Evolutionary conservation across 2,888 invertebrate species (phyloP).

Genomic region (Girardia tigrina): DNA sequence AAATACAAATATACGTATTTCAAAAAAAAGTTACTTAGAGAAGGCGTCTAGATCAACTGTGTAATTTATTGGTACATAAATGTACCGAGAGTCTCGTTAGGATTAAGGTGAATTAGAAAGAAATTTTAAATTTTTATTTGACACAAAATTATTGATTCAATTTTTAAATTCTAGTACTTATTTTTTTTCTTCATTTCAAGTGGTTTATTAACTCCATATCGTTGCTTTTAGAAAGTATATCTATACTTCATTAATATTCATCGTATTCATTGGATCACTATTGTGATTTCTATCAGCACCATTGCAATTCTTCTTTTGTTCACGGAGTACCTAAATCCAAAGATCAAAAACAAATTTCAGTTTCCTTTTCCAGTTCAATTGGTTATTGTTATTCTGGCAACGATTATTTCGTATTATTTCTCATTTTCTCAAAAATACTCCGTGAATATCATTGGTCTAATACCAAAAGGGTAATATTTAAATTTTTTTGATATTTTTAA

Average conservation of each 20-base stretch:
- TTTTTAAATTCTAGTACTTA: no score
- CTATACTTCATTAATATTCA: conserved; percentile 41
- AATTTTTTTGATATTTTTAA: no score
- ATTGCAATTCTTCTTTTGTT: conserved; percentile 42
- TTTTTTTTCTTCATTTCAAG: no score
- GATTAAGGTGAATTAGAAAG: no score
- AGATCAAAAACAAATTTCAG: conserved; percentile 39
- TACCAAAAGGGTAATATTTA: neutral
- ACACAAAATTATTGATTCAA: no score
- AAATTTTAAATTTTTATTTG: no score
- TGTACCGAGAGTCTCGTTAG: no score
- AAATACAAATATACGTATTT: no score
- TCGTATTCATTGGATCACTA: conserved; percentile 40
- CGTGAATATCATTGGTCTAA: neutral
- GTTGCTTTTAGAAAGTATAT: neutral
- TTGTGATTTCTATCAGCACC: conserved; percentile 40
- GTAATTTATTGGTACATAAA: no score
- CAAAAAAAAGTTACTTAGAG: no score
- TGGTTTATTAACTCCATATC: no score
- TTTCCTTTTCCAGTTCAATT: conserved; percentile 41
- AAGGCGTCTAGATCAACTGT: no score
- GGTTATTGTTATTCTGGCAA: conserved; percentile 39
- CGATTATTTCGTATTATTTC: neutral
- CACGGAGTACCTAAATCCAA: conserved; percentile 44
- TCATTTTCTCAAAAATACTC: neutral